phyloP scores from a whole-genome alignment of 2,797 vertebrate genomes.

The Falco rusticolus region DNA sequence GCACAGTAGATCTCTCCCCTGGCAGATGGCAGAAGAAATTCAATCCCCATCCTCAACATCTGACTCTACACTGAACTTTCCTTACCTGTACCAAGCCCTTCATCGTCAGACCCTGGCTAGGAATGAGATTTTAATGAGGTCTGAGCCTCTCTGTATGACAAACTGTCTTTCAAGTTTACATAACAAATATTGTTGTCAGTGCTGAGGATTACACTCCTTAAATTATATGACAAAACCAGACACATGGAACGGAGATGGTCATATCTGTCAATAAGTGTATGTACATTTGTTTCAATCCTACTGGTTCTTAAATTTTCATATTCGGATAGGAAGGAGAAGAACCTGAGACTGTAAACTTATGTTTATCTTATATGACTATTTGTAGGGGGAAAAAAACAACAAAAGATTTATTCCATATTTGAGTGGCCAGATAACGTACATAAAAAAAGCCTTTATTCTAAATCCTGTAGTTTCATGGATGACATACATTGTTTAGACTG shows the following conservation, averaged over 20 bases:
- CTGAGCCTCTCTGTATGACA: not conserved
- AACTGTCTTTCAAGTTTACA: not conserved
- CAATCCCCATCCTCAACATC: not conserved
- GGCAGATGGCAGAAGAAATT: not conserved
- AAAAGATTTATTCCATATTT: not conserved
- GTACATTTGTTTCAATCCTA: not conserved
- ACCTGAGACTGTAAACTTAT: not conserved
- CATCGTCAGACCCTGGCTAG: not conserved
- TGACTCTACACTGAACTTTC: not conserved
- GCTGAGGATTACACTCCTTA: not conserved
- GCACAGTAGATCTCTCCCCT: not conserved
- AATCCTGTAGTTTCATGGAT: not conserved
- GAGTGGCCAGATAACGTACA: not conserved
- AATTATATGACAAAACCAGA: not conserved
- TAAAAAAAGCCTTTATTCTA: not conserved
- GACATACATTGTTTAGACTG: not conserved
- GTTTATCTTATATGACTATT: not conserved
- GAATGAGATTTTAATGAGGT: slow-evolving; percentile 5
- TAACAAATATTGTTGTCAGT: not conserved
- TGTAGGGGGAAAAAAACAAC: rapidly evolving
- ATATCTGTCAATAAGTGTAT: not conserved
- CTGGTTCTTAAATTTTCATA: not conserved
- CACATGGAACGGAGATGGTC: not conserved
- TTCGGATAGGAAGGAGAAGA: not conserved
- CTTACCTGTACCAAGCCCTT: not conserved